Conservation (phyloP, 2,888 invertebrate genomes). For the Cheilosia pagana region DNA sequence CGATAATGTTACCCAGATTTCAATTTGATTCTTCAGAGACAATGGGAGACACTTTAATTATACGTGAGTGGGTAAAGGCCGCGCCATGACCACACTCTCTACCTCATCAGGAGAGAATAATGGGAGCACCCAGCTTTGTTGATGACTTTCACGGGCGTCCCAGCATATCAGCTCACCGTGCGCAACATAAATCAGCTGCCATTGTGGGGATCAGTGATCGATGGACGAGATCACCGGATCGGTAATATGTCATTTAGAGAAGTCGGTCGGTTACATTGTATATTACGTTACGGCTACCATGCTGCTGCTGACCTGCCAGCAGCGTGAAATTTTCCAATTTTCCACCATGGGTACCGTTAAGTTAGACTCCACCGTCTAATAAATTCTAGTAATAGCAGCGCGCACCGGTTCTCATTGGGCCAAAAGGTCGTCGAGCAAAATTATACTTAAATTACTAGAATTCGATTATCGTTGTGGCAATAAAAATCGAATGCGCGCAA, state of each 20-base stretch:
- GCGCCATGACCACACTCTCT: conserved; percentile 7
- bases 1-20: conserved; percentile 53
- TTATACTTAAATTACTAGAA: conserved; percentile 71
- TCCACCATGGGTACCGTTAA: conserved; percentile 41
- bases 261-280: conserved; percentile 48
- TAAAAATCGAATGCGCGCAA: conserved; percentile 58
- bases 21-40: conserved; percentile 26
- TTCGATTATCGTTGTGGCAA: conserved; percentile 69
- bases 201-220: conserved; percentile 68
- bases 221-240: conserved; percentile 70
- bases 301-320: conserved; percentile 39
- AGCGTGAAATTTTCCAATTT: conserved; percentile 62
- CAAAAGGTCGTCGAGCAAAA: conserved; percentile 70
- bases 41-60: conserved; percentile 35
- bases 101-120: conserved; percentile 16
- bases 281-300: conserved; percentile 4
- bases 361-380: conserved; percentile 13
- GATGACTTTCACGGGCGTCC: conserved; percentile 47
- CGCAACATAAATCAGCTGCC: conserved; percentile 56
- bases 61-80: conserved; percentile 4
- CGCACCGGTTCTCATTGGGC: conserved; percentile 71
- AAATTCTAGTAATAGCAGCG: conserved; percentile 26
- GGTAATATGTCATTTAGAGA: conserved; percentile 69
- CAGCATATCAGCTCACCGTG: conserved; percentile 31
- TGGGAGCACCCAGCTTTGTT: conserved; percentile 42